Conservation (phyloP, 2,888 invertebrate genomes). For the Proisotoma minuta region DNA sequence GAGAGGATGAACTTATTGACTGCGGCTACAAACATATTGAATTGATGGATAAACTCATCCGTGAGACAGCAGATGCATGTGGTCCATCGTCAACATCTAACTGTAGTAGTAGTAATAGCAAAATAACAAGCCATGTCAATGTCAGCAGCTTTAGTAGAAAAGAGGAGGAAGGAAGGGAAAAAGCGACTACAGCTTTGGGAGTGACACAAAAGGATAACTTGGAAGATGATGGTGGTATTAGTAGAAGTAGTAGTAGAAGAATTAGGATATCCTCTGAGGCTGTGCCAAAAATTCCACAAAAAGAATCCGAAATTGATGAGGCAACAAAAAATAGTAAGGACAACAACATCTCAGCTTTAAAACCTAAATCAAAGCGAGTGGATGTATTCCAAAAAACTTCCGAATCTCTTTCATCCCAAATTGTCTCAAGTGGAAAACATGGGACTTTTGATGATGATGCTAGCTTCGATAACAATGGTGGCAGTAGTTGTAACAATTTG, state of each 20-base stretch:
- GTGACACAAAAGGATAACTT: constrained; percentile 15
- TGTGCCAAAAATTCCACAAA: constrained; percentile 21
- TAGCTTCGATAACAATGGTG: neutral
- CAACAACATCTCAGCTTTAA: neutral
- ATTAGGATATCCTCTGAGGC: constrained; percentile 7
- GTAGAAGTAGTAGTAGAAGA: no score
- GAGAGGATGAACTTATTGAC: neutral
- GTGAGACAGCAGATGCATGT: constrained; percentile 59
- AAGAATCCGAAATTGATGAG: constrained; percentile 13
- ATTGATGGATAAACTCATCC: constrained; percentile 66
- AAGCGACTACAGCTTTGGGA: neutral
- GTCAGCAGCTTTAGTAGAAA: neutral
- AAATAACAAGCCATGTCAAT: neutral
- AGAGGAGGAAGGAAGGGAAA: neutral
- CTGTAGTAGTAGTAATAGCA: neutral
- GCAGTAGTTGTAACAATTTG: neutral
- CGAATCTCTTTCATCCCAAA: neutral
- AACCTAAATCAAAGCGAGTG: neutral
- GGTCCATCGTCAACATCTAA: constrained; percentile 11
- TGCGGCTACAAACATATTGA: constrained; percentile 59
- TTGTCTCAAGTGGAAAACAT: neutral
- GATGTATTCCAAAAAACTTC: neutral
- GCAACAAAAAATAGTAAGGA: constrained; percentile 5
- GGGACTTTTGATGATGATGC: neutral
- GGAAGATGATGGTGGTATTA: no score